Conservation (phyloP, 2,113 vertebrate species). For the Anguilla rostrata region DNA sequence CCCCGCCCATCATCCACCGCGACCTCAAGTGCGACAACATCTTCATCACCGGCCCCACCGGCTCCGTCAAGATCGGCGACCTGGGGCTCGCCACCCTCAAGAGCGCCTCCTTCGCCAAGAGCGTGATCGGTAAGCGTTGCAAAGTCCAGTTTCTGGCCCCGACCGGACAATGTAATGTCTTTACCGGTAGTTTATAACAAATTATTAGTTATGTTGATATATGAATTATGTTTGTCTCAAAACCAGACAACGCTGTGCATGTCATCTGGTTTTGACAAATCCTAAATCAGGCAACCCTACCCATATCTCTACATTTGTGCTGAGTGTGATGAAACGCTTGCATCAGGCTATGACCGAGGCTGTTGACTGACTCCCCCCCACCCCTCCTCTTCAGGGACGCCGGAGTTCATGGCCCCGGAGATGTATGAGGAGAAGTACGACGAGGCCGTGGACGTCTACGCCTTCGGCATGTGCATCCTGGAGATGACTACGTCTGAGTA, state of each 20-base stretch:
- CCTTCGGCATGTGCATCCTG: conserved; percentile 92
- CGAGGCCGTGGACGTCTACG: conserved; percentile 86
- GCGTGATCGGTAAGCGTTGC: conserved; percentile 68
- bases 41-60: conserved; percentile 87
- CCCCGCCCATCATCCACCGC: conserved; percentile 85
- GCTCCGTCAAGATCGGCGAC: conserved; percentile 89
- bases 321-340: not conserved
- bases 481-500: conserved; percentile 94
- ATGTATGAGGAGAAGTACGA: conserved; percentile 95
- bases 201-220: no score
- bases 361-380: not conserved
- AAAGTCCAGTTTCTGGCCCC: not conserved
- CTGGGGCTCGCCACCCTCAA: conserved; percentile 89
- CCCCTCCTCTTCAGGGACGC: conserved; percentile 68
- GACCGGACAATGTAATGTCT: not conserved
- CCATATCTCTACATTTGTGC: not conserved
- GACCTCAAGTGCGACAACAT: conserved; percentile 94
- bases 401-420: conserved; percentile 92
- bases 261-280: no score
- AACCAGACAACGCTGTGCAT: no score
- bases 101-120: conserved; percentile 88
- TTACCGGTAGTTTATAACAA: no score
- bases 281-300: not conserved
- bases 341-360: not conserved
- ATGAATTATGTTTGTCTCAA: no score